These are phyloP conservation scores for Gymnobelideus leadbeateri DNA, from an alignment of 2,113 vertebrate genomes.

Conservation along the genomic window DNA sequence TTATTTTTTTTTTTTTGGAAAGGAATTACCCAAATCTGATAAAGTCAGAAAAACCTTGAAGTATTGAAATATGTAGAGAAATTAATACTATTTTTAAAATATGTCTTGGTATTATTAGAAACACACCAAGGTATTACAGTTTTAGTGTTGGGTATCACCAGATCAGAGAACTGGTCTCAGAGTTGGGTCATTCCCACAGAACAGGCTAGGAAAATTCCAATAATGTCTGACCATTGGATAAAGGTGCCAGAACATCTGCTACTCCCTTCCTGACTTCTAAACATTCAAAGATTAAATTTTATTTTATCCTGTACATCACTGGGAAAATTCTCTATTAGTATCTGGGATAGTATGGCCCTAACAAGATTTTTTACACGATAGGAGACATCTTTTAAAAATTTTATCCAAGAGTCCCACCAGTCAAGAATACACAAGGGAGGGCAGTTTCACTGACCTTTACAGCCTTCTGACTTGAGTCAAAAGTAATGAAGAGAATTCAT, in stretches of 20 bases:
- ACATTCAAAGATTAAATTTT: not conserved
- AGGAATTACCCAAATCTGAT: not conserved
- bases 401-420: not conserved
- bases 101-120: not conserved
- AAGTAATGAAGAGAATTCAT: not conserved
- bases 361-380: not conserved
- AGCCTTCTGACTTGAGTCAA: not conserved
- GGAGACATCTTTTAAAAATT: not conserved
- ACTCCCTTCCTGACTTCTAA: too few relatives aligned
- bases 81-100: not conserved
- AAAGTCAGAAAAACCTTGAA: not conserved
- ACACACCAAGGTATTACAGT: not conserved
- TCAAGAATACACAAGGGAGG: not conserved
- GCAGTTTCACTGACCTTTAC: not conserved
- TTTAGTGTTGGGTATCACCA: not conserved
- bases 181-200: not conserved
- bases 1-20: not conserved
- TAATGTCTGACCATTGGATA: not conserved
- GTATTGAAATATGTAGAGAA: not conserved
- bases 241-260: not conserved
- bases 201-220: not conserved
- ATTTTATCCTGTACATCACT: not conserved
- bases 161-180: not conserved
- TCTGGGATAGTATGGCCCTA: not conserved
- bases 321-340: not conserved